phyloP scores from a whole-genome alignment of 2,888 invertebrate species.

The Himalopsyche kuldschensis region DNA sequence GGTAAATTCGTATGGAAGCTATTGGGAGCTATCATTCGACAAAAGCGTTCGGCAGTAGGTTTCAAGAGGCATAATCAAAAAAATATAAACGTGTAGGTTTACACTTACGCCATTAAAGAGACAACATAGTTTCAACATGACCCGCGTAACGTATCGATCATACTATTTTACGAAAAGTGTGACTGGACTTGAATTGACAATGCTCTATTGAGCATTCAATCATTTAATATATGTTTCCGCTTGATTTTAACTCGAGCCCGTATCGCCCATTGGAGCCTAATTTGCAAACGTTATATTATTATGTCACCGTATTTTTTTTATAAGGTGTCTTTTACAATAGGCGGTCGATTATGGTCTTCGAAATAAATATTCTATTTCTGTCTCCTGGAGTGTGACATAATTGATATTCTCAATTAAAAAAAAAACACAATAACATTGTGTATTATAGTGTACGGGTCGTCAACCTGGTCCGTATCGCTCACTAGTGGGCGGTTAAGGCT shows the following conservation, averaged over 20 bases:
- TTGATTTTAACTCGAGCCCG: not conserved
- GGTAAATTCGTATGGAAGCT: no score
- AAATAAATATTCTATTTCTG: not conserved
- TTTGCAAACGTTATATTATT: not conserved
- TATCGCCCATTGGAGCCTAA: not conserved
- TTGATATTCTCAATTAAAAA: not conserved
- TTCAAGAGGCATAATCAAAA: no score
- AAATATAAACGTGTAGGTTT: no score
- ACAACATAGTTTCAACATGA: no score
- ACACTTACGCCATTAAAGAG: no score
- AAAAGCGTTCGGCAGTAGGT: no score
- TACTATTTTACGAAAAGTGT: not conserved
- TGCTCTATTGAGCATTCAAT: not conserved
- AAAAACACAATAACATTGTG: not conserved
- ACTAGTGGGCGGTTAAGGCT: no score
- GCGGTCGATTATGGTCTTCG: not conserved
- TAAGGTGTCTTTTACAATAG: not conserved
- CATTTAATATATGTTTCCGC: not conserved
- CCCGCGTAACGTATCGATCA: not conserved
- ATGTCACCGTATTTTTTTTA: not conserved
- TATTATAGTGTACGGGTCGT: not conserved
- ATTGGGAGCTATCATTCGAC: no score
- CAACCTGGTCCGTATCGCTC: no score
- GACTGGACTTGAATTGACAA: not conserved
- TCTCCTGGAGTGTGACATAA: not conserved